Evolutionary conservation across 2,797 vertebrate genomes (phyloP), one percentile per base, ranked within the genome.

Genomic region (Chaetodon trifasciatus): DNA sequence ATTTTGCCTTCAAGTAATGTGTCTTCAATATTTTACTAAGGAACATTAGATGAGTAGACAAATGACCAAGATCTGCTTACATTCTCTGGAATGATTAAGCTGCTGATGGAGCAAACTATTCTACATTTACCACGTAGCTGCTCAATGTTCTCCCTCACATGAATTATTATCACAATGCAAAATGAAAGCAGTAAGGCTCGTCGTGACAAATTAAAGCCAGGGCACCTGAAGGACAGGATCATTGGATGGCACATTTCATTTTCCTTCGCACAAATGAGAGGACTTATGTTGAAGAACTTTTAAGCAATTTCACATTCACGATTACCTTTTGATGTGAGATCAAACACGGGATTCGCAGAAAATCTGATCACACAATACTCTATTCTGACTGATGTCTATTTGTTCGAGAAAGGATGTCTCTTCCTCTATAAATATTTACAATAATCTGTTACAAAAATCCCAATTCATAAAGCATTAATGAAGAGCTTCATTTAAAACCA

Each of bases 341-440:
- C 83, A 88, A 86, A 88, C 74, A 71, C 69, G 42, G 57, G 63
- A 78, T 67, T 66, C 5, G 9, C 37, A 68, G 70, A 84, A 82
- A 58, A 74, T 57, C 50, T 69, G 71, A 88, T 82, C 81, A 77
- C 67, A 89, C 70, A 82, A 81, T 83, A 78, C 44, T 64, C 47
- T 83, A 81, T 88, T 92, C 83, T 72, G 64, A 88, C 81, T 86
- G 83, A 84, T 88, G 81, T 86, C 91, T 81, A 86, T 89, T 91
- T 90, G 85, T 82, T 86, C 80, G 82, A 87, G 82, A 75, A 85
- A 88, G 74, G 61, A 83, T 21, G 67, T 68, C 72, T 82, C 73
- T 62, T 79, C 76, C 83, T 86, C 77, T 77, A 88, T 91, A 91
- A 93, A 95, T 95, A 96, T 93, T 92, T 94, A 94, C 91, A 95